Conservation (phyloP, 2,888 invertebrate species). For the Villa cingulata region DNA sequence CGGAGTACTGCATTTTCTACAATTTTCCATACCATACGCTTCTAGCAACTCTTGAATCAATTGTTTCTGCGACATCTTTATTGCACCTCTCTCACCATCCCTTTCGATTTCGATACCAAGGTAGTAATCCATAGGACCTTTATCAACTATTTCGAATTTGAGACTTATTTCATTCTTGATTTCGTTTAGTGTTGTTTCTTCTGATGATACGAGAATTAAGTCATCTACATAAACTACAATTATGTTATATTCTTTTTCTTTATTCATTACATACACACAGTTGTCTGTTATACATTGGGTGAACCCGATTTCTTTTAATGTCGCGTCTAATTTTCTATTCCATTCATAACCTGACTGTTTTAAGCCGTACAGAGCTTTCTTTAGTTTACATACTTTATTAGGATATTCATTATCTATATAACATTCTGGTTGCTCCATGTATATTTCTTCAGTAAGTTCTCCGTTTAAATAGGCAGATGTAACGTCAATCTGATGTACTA, state of each 20-base stretch:
- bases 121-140: conserved; percentile 3
- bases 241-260: no score
- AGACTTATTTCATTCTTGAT: not conserved
- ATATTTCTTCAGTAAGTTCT: conserved; percentile 7
- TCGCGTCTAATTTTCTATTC: not conserved
- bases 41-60: conserved; percentile 1
- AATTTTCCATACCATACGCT: conserved; percentile 1
- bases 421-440: conserved; percentile 8
- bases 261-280: no score
- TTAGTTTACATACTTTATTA: conserved; percentile 5
- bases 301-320: no score
- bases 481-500: conserved; percentile 8
- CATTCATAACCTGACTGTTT: conserved; percentile 12
- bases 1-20: conserved; percentile 5
- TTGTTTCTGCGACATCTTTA: not conserved
- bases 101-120: conserved; percentile 2
- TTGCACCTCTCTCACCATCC: not conserved
- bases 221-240: no score
- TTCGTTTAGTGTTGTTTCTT: not conserved
- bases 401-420: not conserved
- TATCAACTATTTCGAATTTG: conserved; percentile 1
- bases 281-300: no score
- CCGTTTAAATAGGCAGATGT: conserved; percentile 8
- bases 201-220: not conserved
- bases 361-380: conserved; percentile 10